A percentile compares a stretch with the other conserved stretches of the same genome.
These are phyloP conservation scores for Myotis davidii DNA, from an alignment of 2,113 vertebrate species.

Conservation along the genomic window DNA sequence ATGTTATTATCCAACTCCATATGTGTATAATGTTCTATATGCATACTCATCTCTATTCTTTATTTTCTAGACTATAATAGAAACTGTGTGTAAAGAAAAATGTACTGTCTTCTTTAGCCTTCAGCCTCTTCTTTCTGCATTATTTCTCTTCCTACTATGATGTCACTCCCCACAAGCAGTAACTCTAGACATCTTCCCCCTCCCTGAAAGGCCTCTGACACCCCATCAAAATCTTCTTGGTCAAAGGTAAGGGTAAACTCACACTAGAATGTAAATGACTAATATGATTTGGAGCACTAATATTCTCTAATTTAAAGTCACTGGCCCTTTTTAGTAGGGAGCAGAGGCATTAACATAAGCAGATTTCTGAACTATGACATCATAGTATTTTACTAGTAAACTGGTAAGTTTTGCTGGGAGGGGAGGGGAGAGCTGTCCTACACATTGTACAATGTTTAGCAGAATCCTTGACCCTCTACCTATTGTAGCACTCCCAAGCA, in stretches of 20 bases:
- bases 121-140: not conserved
- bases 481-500: not conserved
- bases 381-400: not conserved
- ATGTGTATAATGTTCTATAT: not conserved
- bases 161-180: not conserved
- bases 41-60: not conserved
- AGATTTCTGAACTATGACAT: not conserved
- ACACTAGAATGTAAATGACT: constrained; percentile 16
- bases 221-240: not conserved
- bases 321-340: not conserved
- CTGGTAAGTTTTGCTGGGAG: not conserved
- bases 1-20: not conserved
- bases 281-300: not conserved
- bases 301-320: not conserved
- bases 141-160: not conserved
- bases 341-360: not conserved
- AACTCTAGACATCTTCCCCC: not conserved
- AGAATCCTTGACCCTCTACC: not conserved
- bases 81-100: not conserved
- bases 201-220: not conserved
- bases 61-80: not conserved
- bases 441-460: not conserved
- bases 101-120: not conserved
- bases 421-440: not conserved
- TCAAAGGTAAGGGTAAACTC: not conserved